Evolutionary conservation across 1,140 invertebrate genomes (phyloP).

Genomic region (Dendroctonus ponderosae): DNA sequence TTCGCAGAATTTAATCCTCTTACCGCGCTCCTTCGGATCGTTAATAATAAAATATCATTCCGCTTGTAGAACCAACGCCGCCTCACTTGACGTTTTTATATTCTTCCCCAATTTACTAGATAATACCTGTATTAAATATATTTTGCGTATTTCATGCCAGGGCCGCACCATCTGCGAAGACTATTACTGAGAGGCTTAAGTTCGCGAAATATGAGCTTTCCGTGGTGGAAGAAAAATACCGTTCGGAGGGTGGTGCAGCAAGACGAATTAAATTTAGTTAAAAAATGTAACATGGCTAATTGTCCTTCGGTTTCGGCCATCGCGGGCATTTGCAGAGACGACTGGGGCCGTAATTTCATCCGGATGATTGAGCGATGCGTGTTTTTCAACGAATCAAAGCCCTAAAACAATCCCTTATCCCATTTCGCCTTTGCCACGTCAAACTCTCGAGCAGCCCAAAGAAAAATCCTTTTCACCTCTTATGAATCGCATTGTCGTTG

Average conservation of each 20-base stretch:
- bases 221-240: constrained; percentile 8
- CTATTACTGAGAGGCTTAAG: background rate
- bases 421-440: too few relatives aligned
- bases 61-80: background rate
- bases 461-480: background rate
- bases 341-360: too few relatives aligned
- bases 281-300: too few relatives aligned
- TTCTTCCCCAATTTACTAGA: constrained; percentile 19
- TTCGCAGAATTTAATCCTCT: constrained; percentile 34
- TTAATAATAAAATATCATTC: constrained; percentile 35
- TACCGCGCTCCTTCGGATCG: constrained; percentile 20
- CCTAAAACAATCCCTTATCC: too few relatives aligned
- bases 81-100: constrained; percentile 26
- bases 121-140: constrained; percentile 14
- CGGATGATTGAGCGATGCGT: too few relatives aligned
- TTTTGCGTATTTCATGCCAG: constrained; percentile 1
- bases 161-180: constrained; percentile 2
- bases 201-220: background rate
- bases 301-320: too few relatives aligned
- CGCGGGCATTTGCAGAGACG: too few relatives aligned
- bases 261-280: too few relatives aligned
- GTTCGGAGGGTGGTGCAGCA: too few relatives aligned
- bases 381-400: too few relatives aligned
- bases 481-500: background rate
- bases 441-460: too few relatives aligned